Evolutionary conservation across 1,140 invertebrate species (phyloP), one percentile per base, ranked within the genome.

Genomic region (Eumaeus atala): DNA sequence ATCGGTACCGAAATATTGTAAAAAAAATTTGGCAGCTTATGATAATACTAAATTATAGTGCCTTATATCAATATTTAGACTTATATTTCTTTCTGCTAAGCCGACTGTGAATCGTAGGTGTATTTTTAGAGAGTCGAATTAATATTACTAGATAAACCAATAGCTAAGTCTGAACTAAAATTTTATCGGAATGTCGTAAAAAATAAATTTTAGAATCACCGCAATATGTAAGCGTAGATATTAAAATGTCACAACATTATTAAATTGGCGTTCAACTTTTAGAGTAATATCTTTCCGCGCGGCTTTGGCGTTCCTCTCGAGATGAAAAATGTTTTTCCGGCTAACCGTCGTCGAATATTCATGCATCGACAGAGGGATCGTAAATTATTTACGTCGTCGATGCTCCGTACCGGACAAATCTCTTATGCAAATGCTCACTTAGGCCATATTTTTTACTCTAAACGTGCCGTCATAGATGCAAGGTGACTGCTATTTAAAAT

Each of bases 251-350:
- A 63, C 44, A 75, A 66, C 65, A 80, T 74, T 69, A 83, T 81
- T 78, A 81, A 77, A 79, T 73, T 60, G 67, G 52, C 64, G 70
- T 73, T 77, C 70, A 78, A 81, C 68, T 80, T 80, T 71, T 64
- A 78, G 67, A 73, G 71, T 73, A 79, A 80, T 80, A 81, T 75
- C 73, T 61, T 70, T 72, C 66, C 52, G 64, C 52, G 59, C 66
- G 64, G 64, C 59, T 67, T 58, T 56, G 58, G 65, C 69, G 72
- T 74, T 67, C 69, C 62, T 69, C 66, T 70, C 58, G 56, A 67
- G 64, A 78, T 81, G 77, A 81, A 81, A 81, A 82, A 82, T 79
- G 74, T 76, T 77, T 67, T 66, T 64, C 67, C 61, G 63, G 70
- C 69, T 70, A 67, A 70, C 66, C 67, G 66, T 77, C 74, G 70